Percentiles rank a stretch among this genome's conserved stretches.
These are phyloP conservation scores for Brachyptera putata DNA, from an alignment of 2,888 invertebrate species.

Conservation along the genomic window DNA sequence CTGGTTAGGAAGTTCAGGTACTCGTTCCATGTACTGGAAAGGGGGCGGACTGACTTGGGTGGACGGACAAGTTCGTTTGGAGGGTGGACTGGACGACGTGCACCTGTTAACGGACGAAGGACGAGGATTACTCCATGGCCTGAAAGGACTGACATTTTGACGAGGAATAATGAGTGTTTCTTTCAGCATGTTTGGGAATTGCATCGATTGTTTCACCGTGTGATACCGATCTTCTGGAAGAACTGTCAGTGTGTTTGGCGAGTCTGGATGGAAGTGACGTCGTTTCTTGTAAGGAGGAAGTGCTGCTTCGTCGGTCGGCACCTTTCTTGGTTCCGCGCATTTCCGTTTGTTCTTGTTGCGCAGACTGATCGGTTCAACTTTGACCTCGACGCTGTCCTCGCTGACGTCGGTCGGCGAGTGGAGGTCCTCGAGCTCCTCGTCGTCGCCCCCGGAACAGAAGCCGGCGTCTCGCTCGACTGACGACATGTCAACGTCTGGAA, in stretches of 20 bases:
- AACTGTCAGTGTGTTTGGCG: neutral
- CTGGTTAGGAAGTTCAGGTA: slow-evolving; percentile 29
- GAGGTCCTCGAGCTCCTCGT: slow-evolving; percentile 45
- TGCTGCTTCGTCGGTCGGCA: slow-evolving; percentile 46
- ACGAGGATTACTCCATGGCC: slow-evolving; percentile 57
- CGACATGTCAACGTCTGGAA: slow-evolving; percentile 15
- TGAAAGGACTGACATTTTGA: slow-evolving; percentile 48
- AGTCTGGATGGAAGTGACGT: neutral
- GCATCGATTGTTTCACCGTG: neutral
- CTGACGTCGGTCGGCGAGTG: slow-evolving; percentile 61
- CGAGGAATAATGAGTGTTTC: neutral
- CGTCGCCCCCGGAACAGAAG: slow-evolving; percentile 64
- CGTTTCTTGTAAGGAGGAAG: slow-evolving; percentile 65
- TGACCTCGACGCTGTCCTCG: slow-evolving; percentile 63
- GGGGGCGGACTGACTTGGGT: slow-evolving; percentile 31
- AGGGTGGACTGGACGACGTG: slow-evolving; percentile 17
- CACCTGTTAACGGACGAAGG: neutral
- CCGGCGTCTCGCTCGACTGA: slow-evolving; percentile 48
- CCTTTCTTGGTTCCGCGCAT: slow-evolving; percentile 61
- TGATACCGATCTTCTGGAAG: neutral
- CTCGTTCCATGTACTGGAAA: slow-evolving; percentile 19
- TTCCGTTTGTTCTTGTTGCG: slow-evolving; percentile 60
- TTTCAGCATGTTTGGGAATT: neutral
- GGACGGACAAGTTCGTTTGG: slow-evolving; percentile 36
- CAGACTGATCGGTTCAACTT: slow-evolving; percentile 55